phyloP scores from a whole-genome alignment of 2,888 invertebrate species.

The Protula sp. region DNA sequence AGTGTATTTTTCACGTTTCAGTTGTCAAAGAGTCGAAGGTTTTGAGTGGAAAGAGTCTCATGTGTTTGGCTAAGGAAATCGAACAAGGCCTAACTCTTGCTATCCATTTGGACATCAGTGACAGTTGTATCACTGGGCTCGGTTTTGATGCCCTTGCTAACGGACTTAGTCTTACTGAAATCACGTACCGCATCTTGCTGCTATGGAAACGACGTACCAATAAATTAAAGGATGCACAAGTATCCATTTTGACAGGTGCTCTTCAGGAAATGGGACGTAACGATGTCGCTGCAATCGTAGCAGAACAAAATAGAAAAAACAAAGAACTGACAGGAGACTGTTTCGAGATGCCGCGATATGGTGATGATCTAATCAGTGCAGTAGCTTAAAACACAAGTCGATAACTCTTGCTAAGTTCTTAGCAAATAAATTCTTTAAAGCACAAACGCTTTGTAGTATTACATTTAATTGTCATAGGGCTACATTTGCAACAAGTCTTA shows the following conservation, averaged over 20 bases:
- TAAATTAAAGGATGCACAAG: slow-evolving; percentile 27
- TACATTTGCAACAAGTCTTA: too few relatives aligned
- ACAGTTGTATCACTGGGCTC: slow-evolving; percentile 49
- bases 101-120: slow-evolving; percentile 48
- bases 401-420: too few relatives aligned
- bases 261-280: slow-evolving; percentile 41
- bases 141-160: slow-evolving; percentile 51
- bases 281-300: slow-evolving; percentile 36
- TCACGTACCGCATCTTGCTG: slow-evolving; percentile 49
- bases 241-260: slow-evolving; percentile 34
- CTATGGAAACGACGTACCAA: slow-evolving; percentile 44
- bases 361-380: not conserved
- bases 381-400: too few relatives aligned
- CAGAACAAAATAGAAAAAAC: slow-evolving; percentile 37
- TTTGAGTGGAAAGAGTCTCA: slow-evolving; percentile 44
- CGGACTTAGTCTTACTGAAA: slow-evolving; percentile 45
- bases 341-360: slow-evolving; percentile 11
- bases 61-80: slow-evolving; percentile 39
- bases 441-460: too few relatives aligned
- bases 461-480: too few relatives aligned
- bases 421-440: too few relatives aligned
- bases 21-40: slow-evolving; percentile 45
- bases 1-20: too few relatives aligned
- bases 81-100: slow-evolving; percentile 50
- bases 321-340: slow-evolving; percentile 41